These are phyloP conservation scores for Neostethus bicornis DNA, from an alignment of 2,797 vertebrate genomes.

Conservation along the genomic window DNA sequence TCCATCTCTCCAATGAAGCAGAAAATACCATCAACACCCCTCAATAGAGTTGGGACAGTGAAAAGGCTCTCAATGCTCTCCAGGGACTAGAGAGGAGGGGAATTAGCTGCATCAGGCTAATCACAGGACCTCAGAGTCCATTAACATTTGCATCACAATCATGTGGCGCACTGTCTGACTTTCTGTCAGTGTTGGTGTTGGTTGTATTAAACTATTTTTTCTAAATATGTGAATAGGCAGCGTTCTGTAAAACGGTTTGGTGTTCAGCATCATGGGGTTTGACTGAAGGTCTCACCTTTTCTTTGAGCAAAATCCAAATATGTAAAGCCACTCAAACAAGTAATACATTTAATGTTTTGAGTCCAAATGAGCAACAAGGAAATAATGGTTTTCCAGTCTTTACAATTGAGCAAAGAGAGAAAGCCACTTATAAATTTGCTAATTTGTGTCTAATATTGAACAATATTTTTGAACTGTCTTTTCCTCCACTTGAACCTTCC, in stretches of 20 bases:
- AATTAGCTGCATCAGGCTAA: slow-evolving; percentile 77
- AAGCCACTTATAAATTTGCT: no score
- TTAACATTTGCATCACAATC: slow-evolving; percentile 86
- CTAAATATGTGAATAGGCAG: neutral
- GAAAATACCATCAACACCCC: slow-evolving; percentile 87
- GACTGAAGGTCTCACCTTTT: neutral
- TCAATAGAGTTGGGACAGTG: slow-evolving; percentile 83
- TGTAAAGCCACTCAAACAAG: neutral
- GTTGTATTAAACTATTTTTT: slow-evolving; percentile 12
- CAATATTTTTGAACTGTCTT: no score
- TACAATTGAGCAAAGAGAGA: no score
- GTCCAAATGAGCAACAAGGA: no score
- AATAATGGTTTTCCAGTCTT: no score
- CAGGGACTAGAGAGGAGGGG: slow-evolving; percentile 58
- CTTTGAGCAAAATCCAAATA: neutral
- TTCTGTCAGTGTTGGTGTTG: slow-evolving; percentile 30
- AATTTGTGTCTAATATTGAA: no score
- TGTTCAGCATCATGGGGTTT: slow-evolving; percentile 46
- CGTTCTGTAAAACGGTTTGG: neutral
- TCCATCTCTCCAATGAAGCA: slow-evolving; percentile 79
- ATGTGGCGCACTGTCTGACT: slow-evolving; percentile 50
- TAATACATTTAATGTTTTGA: no score
- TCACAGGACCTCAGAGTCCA: slow-evolving; percentile 76
- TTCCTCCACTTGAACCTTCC: no score
- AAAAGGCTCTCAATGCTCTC: slow-evolving; percentile 81